phyloP scores from a whole-genome alignment of 2,797 vertebrate genomes.

The Anas acuta region DNA sequence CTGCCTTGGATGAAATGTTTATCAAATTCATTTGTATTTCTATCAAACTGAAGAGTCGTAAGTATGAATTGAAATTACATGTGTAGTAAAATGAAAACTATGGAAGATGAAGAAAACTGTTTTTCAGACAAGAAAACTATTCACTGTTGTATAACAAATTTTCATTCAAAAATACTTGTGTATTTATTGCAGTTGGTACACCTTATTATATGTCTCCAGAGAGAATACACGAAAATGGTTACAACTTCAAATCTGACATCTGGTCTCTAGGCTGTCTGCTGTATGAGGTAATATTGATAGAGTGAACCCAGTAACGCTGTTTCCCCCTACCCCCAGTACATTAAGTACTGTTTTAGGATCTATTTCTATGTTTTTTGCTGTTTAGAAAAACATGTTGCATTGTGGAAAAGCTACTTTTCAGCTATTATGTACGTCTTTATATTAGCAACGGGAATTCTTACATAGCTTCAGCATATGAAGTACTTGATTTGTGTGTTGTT shows the following conservation, averaged over 20 bases:
- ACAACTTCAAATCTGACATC: conserved; percentile 88
- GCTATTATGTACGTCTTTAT: neutral
- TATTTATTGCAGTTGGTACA: conserved; percentile 91
- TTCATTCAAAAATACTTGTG: conserved; percentile 35
- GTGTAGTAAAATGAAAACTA: neutral
- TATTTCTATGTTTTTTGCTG: neutral
- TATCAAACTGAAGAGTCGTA: neutral
- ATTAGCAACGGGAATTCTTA: neutral
- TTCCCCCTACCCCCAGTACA: neutral
- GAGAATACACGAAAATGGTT: conserved; percentile 87
- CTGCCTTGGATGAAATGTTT: neutral
- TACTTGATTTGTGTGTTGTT: neutral
- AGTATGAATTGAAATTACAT: neutral
- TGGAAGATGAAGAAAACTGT: neutral
- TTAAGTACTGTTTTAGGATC: neutral
- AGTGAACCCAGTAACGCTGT: neutral
- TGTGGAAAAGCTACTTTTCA: neutral
- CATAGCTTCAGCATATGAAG: neutral
- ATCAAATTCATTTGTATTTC: neutral
- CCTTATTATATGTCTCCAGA: conserved; percentile 91
- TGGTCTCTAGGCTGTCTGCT: conserved; percentile 96
- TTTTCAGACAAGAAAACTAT: neutral
- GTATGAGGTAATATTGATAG: conserved; percentile 90
- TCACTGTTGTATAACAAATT: neutral
- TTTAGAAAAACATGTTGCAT: neutral